phyloP scores from a whole-genome alignment of 2,113 vertebrate genomes.

The Microcebus jonahi region DNA sequence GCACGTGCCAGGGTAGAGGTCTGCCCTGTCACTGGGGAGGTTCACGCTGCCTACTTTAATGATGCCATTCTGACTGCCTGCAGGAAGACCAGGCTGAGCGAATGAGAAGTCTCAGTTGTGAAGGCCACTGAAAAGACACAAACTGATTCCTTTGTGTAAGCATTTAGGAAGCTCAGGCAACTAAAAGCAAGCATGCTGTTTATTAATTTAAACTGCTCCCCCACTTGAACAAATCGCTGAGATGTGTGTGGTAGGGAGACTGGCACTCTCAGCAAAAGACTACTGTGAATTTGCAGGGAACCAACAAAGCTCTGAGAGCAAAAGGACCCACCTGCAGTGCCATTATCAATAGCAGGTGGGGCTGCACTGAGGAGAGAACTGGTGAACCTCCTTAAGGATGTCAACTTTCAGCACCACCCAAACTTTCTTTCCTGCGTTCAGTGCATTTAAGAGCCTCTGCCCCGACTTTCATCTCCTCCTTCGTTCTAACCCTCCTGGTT shows the following conservation, averaged over 20 bases:
- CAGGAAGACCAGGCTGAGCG: not conserved
- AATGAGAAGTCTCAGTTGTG: not conserved
- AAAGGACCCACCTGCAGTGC: accelerated
- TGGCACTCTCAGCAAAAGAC: not conserved
- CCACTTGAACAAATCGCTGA: not conserved
- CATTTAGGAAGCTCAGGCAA: not conserved
- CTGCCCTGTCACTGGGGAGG: not conserved
- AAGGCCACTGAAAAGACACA: not conserved
- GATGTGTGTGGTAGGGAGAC: not conserved
- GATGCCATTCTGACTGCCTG: not conserved
- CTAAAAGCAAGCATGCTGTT: not conserved
- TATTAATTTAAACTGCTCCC: not conserved
- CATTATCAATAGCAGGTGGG: no score
- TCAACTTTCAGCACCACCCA: not conserved
- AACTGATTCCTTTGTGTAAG: not conserved
- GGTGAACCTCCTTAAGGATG: no score
- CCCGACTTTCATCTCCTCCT: accelerated
- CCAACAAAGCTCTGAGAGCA: not conserved
- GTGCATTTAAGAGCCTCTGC: not conserved
- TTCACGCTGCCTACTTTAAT: not conserved
- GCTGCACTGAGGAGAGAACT: not conserved
- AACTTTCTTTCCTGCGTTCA: not conserved
- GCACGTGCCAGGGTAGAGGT: not conserved
- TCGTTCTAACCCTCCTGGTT: not conserved
- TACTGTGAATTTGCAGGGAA: not conserved